These are phyloP conservation scores for Rhagium mordax DNA, from an alignment of 2,888 invertebrate genomes.

Conservation along the genomic window DNA sequence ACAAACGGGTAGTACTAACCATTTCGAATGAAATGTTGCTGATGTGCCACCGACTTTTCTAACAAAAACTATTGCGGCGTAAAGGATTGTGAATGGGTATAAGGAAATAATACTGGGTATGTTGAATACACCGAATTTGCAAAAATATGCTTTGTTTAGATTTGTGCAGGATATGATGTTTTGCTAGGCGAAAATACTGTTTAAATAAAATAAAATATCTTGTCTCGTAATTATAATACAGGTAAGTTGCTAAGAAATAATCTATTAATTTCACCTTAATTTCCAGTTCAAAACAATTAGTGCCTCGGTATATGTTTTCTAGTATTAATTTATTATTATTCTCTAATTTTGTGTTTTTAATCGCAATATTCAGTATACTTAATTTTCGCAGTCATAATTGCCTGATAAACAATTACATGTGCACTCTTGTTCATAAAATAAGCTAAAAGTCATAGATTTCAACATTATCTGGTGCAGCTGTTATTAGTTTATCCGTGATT, in stretches of 20 bases:
- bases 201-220: too few species aligned
- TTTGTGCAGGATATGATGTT: too few species aligned
- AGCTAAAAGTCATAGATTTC: not conserved
- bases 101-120: not conserved
- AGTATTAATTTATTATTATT: not conserved
- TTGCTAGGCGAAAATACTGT: too few species aligned
- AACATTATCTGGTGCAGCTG: not conserved
- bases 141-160: too few species aligned
- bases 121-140: not conserved
- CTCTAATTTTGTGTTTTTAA: not conserved
- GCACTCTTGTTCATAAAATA: not conserved
- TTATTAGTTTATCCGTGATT: not conserved
- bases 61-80: not conserved
- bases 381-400: not conserved
- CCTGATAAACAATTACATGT: not conserved
- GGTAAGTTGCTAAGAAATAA: not conserved
- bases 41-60: not conserved
- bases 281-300: not conserved
- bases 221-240: not conserved
- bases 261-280: not conserved
- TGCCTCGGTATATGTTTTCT: not conserved
- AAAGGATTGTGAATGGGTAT: not conserved
- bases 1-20: not conserved
- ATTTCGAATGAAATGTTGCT: not conserved
- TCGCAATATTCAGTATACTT: not conserved